These are phyloP conservation scores for Chymomyza fuscimana DNA, from an alignment of 2,888 invertebrate genomes.

Conservation along the genomic window DNA sequence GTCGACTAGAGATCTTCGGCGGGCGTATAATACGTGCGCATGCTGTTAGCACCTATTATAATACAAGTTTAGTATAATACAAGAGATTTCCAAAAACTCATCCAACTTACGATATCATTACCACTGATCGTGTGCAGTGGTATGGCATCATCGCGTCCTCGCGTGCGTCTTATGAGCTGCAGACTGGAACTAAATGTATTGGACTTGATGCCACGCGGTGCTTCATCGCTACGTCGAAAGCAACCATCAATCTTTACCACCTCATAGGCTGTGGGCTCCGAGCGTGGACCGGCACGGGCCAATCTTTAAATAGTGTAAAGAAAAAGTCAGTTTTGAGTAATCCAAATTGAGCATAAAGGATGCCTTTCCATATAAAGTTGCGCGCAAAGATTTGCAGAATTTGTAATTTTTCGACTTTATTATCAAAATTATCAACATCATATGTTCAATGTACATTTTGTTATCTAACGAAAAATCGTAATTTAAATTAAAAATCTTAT, in stretches of 20 bases:
- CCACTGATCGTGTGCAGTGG: slow-evolving; percentile 81
- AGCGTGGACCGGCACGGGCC: slow-evolving; percentile 85
- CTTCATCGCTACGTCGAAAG: slow-evolving; percentile 82
- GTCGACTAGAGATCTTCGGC: slow-evolving; percentile 84
- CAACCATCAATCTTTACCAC: slow-evolving; percentile 85
- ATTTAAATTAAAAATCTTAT: too few species aligned
- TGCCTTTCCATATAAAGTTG: too few species aligned
- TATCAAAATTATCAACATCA: background rate
- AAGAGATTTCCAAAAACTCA: too few species aligned
- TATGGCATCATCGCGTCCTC: slow-evolving; percentile 81
- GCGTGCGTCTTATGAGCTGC: slow-evolving; percentile 80
- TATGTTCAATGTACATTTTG: slow-evolving; percentile 2
- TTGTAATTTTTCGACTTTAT: too few species aligned
- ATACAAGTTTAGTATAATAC: too few species aligned
- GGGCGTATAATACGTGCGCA: slow-evolving; percentile 87
- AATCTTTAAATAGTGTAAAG: slow-evolving; percentile 70
- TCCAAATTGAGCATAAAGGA: too few species aligned
- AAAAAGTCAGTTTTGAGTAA: background rate
- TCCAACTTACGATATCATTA: slow-evolving; percentile 82
- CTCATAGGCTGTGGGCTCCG: slow-evolving; percentile 87
- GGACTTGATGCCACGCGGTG: slow-evolving; percentile 81
- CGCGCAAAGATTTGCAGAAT: too few species aligned
- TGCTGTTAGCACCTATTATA: slow-evolving; percentile 83
- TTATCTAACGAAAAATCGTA: too few species aligned
- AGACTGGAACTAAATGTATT: slow-evolving; percentile 78